These are phyloP conservation scores for Oxycera nigricornis DNA, from an alignment of 2,888 invertebrate species.

Conservation along the genomic window DNA sequence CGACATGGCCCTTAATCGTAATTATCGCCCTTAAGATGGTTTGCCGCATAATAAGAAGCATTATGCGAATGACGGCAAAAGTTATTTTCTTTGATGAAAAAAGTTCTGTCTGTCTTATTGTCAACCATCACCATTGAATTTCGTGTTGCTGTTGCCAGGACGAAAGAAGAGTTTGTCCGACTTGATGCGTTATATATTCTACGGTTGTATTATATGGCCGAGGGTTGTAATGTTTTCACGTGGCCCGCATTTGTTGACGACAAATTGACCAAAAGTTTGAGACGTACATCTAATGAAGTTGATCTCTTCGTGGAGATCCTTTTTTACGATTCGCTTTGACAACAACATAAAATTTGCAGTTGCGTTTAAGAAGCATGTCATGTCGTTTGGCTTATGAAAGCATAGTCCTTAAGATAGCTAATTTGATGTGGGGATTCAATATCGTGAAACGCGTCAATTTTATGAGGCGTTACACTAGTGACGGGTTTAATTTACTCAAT, in stretches of 20 bases:
- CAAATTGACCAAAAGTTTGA: conserved; percentile 39
- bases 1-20: conserved; percentile 43
- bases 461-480: conserved; percentile 6
- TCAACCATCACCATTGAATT: not conserved
- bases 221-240: conserved; percentile 21
- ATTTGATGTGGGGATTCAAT: conserved; percentile 2
- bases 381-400: not conserved
- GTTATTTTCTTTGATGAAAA: conserved; percentile 38
- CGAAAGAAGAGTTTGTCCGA: not conserved
- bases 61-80: conserved; percentile 20
- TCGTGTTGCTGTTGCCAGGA: not conserved
- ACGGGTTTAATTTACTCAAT: not conserved
- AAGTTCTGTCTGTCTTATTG: conserved; percentile 29
- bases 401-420: not conserved
- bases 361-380: not conserved
- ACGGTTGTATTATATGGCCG: not conserved
- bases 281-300: conserved; percentile 41
- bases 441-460: conserved; percentile 28
- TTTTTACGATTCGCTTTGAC: conserved; percentile 15
- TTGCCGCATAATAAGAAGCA: conserved; percentile 12
- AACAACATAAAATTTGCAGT: conserved; percentile 20
- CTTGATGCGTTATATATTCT: conserved; percentile 15
- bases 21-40: conserved; percentile 33
- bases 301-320: not conserved
- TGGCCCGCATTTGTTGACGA: conserved; percentile 23